Conservation (phyloP, 2,113 vertebrate species). For the Natator depressus region DNA sequence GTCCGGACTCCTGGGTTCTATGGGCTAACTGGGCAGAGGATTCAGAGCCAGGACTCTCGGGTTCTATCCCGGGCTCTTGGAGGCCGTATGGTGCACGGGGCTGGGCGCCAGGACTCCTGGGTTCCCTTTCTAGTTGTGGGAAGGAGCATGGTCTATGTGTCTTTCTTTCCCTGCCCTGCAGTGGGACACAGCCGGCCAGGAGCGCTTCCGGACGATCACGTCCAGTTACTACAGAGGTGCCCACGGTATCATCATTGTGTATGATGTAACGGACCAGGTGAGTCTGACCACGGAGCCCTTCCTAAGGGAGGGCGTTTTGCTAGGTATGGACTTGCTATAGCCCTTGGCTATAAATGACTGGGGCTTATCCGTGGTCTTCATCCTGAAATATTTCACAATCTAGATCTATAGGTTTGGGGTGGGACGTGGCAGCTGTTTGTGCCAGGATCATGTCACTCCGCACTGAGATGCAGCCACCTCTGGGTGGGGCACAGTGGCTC, state of each 20-base stretch:
- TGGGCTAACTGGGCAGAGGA: background rate
- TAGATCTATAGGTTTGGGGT: background rate
- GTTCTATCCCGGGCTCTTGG: background rate
- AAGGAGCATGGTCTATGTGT: background rate
- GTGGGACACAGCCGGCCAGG: slow-evolving; percentile 54
- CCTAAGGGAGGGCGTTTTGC: background rate
- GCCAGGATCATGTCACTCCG: background rate
- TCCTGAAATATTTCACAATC: no score
- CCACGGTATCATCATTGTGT: slow-evolving; percentile 44
- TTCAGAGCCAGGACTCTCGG: no score
- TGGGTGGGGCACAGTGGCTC: no score
- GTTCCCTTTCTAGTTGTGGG: background rate
- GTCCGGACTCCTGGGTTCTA: background rate
- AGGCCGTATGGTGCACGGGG: background rate
- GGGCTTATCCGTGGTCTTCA: background rate
- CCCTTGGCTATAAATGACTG: background rate
- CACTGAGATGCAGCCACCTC: background rate
- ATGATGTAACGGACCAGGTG: slow-evolving; percentile 55
- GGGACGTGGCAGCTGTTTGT: background rate
- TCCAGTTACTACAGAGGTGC: slow-evolving; percentile 56
- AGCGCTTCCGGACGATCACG: slow-evolving; percentile 47
- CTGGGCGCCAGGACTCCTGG: background rate
- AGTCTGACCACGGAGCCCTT: background rate
- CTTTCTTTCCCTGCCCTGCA: background rate
- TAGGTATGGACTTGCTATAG: background rate